These are phyloP conservation scores for Ictalurus furcatus DNA, from an alignment of 2,113 vertebrate species.

Conservation along the genomic window DNA sequence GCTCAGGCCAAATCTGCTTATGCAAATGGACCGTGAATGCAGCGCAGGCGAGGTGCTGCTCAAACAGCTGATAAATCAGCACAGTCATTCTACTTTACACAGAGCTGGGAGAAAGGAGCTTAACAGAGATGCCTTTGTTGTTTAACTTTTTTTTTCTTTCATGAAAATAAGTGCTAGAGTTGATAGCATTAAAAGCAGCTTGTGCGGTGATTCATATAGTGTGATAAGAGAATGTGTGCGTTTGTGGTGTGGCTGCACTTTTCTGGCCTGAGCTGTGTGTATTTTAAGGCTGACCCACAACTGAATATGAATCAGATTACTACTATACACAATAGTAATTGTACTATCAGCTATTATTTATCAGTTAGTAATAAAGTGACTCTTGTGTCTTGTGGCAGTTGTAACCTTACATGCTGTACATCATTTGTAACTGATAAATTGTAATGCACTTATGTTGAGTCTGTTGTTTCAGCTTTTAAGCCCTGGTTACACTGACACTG, in stretches of 20 bases:
- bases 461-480: neutral
- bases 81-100: constrained; percentile 7
- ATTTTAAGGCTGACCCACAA: neutral
- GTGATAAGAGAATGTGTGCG: constrained; percentile 14
- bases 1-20: constrained; percentile 87
- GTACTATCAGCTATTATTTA: neutral
- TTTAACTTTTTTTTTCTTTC: neutral
- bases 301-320: neutral
- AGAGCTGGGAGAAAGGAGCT: neutral
- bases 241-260: constrained; percentile 14
- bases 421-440: neutral
- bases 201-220: neutral
- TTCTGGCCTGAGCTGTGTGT: neutral
- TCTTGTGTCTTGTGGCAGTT: constrained; percentile 12
- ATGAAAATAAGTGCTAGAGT: neutral
- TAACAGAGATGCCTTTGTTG: constrained; percentile 3
- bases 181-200: constrained; percentile 11
- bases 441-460: neutral
- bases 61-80: constrained; percentile 76
- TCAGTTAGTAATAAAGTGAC: neutral
- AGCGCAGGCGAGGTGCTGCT: constrained; percentile 83
- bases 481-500: neutral
- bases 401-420: neutral
- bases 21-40: constrained; percentile 91
- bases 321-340: neutral